phyloP scores from a whole-genome alignment of 2,888 invertebrate genomes.

The Chloromyia formosa region DNA sequence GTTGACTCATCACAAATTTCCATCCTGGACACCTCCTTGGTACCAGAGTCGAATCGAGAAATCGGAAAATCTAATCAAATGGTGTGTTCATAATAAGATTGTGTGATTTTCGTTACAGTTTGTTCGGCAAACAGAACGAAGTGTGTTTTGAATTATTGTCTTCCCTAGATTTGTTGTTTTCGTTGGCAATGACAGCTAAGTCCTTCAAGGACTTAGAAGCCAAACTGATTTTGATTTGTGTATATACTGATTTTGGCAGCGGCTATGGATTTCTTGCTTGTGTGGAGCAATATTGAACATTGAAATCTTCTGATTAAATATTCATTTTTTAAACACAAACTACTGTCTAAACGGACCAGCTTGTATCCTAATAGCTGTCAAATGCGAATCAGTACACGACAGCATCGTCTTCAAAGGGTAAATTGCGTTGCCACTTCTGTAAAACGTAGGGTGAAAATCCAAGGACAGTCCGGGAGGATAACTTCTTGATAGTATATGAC shows the following conservation, averaged over 20 bases:
- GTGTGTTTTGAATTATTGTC: not conserved
- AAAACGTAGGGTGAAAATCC: slow-evolving; percentile 1
- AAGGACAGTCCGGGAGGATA: not conserved
- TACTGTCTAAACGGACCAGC: not conserved
- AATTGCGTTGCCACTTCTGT: too few relatives aligned
- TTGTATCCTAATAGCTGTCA: not conserved
- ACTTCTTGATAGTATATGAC: slow-evolving; percentile 2
- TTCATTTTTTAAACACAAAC: not conserved
- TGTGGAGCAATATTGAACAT: too few relatives aligned
- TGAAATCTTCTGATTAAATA: too few relatives aligned
- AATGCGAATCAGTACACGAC: not conserved
- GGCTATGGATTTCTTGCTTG: too few relatives aligned
- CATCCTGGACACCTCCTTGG: slow-evolving; percentile 2
- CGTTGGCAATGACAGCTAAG: too few relatives aligned
- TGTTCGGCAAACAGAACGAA: too few relatives aligned
- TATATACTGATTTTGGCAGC: too few relatives aligned
- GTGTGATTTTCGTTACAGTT: too few relatives aligned
- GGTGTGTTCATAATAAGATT: slow-evolving; percentile 11
- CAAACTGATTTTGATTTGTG: too few relatives aligned
- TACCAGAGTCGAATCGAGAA: not conserved
- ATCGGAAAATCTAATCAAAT: slow-evolving; percentile 26
- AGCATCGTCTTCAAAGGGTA: not conserved
- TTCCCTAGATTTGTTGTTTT: too few relatives aligned
- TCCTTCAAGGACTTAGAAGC: too few relatives aligned
- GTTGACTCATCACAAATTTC: slow-evolving; percentile 18